Base-by-base conservation (phyloP, 2,888 invertebrate genomes). In the Melieria crassipennis region DNA sequence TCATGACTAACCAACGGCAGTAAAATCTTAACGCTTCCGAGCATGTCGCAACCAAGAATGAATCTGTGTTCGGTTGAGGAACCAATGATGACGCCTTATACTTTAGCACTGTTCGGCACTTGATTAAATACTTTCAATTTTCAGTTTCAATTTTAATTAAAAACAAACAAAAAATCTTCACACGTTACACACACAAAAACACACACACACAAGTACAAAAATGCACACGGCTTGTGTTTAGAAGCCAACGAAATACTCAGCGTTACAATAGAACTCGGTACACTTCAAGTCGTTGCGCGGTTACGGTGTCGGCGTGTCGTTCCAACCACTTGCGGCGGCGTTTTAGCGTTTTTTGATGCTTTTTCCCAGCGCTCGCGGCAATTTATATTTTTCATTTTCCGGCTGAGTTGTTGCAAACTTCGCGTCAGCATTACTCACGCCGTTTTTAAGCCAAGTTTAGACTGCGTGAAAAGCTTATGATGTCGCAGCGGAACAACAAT, bases 301-400 rank as follows among this genome's bases (percentile, higher is more conserved):
- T 16, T 10, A 9, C 42, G 7, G 30, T n/a, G 11, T 43, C n/a
- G 11, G 16, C 52, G 16, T 13, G 43, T 42, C 30, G 11, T 52
- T 46, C 62, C 60, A 76, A 79, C 82, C 76, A 76, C 69, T 75
- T 76, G 75, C 73, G 57, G 55, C 79, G 73, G 70, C 78, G 79
- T 72, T 81, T 76, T 73, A 75, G 77, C 77, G 76, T 81, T 60
- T 46, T 70, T 79, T 84, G 83, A 81, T 81, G 78, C 80, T 78
- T 75, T 78, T 79, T 83, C 82, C 78, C 81, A 83, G 73, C 76
- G 75, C 74, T 71, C 77, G 72, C 79, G 78, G 79, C 83, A 83
- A 84, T 84, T 84, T 84, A 84, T 84, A 84, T 83, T 79, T 81
- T 81, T 79, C 79, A 81, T 80, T 84, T 84, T 84, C 83, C 84